Percentiles rank a stretch among this genome's conserved stretches.
Evolutionary conservation across 2,113 vertebrate genomes (phyloP).

Genomic region (Burhinus oedicnemus): DNA sequence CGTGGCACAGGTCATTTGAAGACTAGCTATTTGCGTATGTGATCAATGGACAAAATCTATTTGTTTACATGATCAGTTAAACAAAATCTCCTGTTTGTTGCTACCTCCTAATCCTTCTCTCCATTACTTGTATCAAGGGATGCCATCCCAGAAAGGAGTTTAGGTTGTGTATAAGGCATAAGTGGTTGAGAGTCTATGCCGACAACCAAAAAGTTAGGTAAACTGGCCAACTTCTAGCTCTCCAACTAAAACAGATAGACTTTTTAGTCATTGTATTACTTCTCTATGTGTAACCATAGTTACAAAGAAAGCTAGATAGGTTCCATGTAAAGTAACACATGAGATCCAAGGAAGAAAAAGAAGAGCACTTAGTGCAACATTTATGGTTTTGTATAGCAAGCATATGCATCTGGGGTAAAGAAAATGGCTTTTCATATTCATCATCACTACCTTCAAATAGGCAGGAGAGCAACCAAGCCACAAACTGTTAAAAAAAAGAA

Average conservation of each 20-base stretch:
- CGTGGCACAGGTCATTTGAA: background rate
- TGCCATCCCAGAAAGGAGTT: background rate
- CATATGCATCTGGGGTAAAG: background rate
- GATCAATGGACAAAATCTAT: background rate
- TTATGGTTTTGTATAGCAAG: background rate
- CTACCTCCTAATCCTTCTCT: background rate
- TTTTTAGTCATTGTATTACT: background rate
- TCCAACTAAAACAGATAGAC: background rate
- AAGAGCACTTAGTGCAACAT: background rate
- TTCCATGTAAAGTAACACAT: background rate
- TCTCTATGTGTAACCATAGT: background rate
- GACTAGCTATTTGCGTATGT: background rate
- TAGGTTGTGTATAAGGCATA: background rate
- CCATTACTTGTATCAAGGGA: background rate
- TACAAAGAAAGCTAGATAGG: background rate
- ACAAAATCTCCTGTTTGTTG: background rate
- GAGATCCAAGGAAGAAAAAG: background rate
- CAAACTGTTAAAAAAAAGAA: background rate
- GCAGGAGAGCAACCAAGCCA: background rate
- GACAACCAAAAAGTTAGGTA: background rate
- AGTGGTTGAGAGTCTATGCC: background rate
- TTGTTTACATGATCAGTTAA: background rate
- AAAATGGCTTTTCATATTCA: background rate
- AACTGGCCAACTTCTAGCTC: background rate
- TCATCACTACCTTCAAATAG: background rate